Evolutionary conservation across 2,113 vertebrate genomes (phyloP), one percentile per base, ranked within the genome.

Genomic region (Pyrgilauda ruficollis): DNA sequence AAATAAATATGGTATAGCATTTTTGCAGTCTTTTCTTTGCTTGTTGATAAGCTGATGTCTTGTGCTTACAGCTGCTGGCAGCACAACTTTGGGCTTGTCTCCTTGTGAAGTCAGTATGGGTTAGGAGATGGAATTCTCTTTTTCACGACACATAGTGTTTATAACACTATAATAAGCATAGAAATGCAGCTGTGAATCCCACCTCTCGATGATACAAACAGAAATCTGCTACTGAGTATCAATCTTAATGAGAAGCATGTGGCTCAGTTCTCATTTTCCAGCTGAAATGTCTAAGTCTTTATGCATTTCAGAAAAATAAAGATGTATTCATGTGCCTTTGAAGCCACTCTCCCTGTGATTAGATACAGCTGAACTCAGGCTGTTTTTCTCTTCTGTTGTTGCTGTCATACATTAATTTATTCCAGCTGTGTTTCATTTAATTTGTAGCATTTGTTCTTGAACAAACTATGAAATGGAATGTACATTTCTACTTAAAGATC

Each of bases 1-100:
- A 99, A 98, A 99, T 99, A 94, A 99, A 99, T 93, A 99, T 99
- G 99, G 99, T 99, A 97, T 68, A 46, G 46, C 85, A 35, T 50
- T 84, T 94, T 94, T 87, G 23, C 15, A 41, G 5, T 69, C 17
- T 67, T 33, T 56, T 72, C 79, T 52, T 68, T 82, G 39, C 15
- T 21, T 43, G 33, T 59, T 80, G 62, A 35, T 79, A 76, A 82
- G 30, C 16, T 46, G 17, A 44, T 41, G 44, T 11, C 44, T 67
- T 75, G 23, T 87, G 37, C 91, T 75, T 58, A 53, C 33, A 74
- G 61, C 69, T 75, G 73, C 59, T 78, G 56, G 28, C 39, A 62
- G 2, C 19, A 30, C 0, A 24, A 46, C 26, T 88, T 66, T 14
- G 39, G 41, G 31, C 35, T 66, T 77, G 86, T 82, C 22, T 73